Conservation (phyloP, 2,888 invertebrate genomes). For the Drepanosiphum platanoidis region DNA sequence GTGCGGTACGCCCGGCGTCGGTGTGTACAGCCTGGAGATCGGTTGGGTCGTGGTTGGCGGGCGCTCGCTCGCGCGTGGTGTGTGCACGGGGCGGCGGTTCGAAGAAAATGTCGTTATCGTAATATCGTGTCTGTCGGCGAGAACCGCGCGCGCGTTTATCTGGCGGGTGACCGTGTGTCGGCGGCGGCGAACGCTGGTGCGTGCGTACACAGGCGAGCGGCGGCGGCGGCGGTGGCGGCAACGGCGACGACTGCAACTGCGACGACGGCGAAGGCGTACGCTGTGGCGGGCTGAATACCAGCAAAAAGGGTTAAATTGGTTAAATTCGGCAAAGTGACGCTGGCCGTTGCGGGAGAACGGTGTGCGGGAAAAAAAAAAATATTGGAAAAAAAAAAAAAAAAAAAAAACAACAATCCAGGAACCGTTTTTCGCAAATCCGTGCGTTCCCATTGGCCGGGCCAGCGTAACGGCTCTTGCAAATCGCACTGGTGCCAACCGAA, state of each 20-base stretch:
- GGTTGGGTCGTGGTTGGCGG: not conserved
- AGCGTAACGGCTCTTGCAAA: slow-evolving; percentile 59
- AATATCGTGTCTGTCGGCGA: not conserved
- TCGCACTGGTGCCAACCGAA: slow-evolving; percentile 56
- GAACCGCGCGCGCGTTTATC: not conserved
- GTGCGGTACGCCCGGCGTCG: not conserved
- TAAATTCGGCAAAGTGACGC: slow-evolving; percentile 51
- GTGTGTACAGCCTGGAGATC: not conserved
- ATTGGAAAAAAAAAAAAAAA: not conserved
- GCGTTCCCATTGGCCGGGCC: slow-evolving; percentile 50
- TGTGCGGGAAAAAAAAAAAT: slow-evolving; percentile 3
- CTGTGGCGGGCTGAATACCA: not conserved
- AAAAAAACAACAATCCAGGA: slow-evolving; percentile 55
- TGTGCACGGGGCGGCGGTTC: slow-evolving; percentile 9
- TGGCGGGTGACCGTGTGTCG: not conserved
- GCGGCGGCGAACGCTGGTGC: not conserved
- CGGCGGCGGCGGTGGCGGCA: not conserved
- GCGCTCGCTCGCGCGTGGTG: not conserved
- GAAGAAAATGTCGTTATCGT: slow-evolving; percentile 21
- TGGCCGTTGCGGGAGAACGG: slow-evolving; percentile 45
- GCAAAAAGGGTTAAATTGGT: slow-evolving; percentile 51
- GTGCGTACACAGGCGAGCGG: not conserved
- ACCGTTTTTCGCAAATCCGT: slow-evolving; percentile 57
- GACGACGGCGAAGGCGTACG: not conserved
- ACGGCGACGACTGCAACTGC: not conserved